phyloP scores from a whole-genome alignment of 2,113 vertebrate species.

The Melanostigma gelatinosum region DNA sequence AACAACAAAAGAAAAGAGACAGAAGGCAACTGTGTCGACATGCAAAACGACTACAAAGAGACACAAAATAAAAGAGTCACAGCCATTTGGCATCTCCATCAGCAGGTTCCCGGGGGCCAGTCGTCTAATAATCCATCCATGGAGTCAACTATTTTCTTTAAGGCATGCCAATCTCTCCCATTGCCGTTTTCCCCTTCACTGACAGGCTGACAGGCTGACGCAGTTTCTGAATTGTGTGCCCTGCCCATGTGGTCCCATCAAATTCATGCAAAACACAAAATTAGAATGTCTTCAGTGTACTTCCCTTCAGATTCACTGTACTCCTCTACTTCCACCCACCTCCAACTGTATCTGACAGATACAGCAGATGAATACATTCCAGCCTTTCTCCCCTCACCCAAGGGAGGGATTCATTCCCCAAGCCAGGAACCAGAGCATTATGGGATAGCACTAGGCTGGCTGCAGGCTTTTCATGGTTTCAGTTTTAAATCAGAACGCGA shows the following conservation, averaged over 20 bases:
- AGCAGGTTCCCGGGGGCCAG: neutral
- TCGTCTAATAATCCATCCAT: neutral
- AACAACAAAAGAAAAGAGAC: neutral
- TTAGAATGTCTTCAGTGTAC: slow-evolving; percentile 5
- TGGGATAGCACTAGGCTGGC: slow-evolving; percentile 38
- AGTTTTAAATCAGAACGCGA: slow-evolving; percentile 36
- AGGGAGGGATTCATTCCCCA: slow-evolving; percentile 46
- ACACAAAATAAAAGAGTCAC: neutral
- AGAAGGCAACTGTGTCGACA: neutral
- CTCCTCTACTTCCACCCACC: slow-evolving; percentile 47
- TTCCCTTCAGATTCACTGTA: slow-evolving; percentile 18
- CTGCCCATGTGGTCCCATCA: neutral
- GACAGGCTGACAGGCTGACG: slow-evolving; percentile 15
- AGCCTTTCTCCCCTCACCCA: slow-evolving; percentile 44
- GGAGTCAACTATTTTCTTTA: neutral
- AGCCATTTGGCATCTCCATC: neutral
- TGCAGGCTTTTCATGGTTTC: slow-evolving; percentile 31
- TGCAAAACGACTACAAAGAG: neutral
- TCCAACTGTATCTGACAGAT: slow-evolving; percentile 41
- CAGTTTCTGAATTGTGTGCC: slow-evolving; percentile 29
- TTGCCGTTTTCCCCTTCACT: neutral
- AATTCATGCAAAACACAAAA: slow-evolving; percentile 36
- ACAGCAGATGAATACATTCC: slow-evolving; percentile 53
- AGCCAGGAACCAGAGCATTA: slow-evolving; percentile 38
- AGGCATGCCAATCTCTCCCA: slow-evolving; percentile 1